These are phyloP conservation scores for Rhagologus leucostigma DNA, from an alignment of 2,113 vertebrate species.

Conservation along the genomic window DNA sequence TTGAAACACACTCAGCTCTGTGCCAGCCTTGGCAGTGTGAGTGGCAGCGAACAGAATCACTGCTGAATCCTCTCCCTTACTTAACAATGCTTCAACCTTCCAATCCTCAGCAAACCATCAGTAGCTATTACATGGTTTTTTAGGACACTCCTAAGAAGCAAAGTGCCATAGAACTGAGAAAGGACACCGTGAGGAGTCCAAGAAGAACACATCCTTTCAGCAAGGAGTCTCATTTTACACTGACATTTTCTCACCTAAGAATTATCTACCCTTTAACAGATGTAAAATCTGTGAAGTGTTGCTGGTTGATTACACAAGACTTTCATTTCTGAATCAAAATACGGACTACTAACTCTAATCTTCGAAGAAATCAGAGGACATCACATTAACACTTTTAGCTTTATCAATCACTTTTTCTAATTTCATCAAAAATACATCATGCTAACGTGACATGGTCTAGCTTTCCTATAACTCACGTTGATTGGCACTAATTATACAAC, in stretches of 20 bases:
- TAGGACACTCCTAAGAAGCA: background rate
- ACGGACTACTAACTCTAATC: background rate
- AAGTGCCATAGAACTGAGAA: background rate
- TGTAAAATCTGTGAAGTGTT: background rate
- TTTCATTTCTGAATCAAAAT: background rate
- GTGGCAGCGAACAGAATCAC: background rate
- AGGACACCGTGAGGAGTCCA: background rate
- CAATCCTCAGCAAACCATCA: background rate
- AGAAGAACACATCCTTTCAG: background rate
- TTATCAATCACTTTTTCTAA: constrained; percentile 10
- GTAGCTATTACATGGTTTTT: background rate
- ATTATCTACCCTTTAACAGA: background rate
- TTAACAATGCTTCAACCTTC: background rate
- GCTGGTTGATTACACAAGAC: background rate
- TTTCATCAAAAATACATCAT: constrained; percentile 42
- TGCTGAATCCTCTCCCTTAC: background rate
- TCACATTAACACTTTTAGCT: background rate
- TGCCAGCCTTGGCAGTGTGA: background rate
- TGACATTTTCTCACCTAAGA: background rate
- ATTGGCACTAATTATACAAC: constrained; percentile 62
- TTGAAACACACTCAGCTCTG: background rate
- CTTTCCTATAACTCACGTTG: constrained; percentile 46
- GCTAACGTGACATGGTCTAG: background rate
- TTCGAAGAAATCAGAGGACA: background rate
- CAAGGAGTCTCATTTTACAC: background rate